Conservation (phyloP, 1,140 invertebrate species). For the Ephestia elutella region DNA sequence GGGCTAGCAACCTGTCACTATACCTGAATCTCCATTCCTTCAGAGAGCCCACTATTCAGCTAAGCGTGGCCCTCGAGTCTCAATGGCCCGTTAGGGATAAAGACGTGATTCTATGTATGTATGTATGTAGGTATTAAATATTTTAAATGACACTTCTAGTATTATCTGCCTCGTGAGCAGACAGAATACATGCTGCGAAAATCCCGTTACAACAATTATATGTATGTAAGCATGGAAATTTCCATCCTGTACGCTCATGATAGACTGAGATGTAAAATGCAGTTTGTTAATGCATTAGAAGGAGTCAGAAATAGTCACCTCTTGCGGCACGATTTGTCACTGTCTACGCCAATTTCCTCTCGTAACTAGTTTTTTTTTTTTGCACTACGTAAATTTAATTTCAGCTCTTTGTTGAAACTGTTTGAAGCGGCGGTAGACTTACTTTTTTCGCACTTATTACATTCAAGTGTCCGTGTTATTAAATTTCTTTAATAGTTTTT, state of each 20-base stretch:
- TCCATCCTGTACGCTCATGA: neutral
- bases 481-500: neutral
- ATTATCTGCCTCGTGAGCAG: too few relatives aligned
- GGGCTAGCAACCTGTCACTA: too few relatives aligned
- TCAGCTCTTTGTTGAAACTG: constrained; percentile 61
- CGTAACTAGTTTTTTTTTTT: constrained; percentile 69
- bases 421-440: constrained; percentile 41
- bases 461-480: too few relatives aligned
- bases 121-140: too few relatives aligned
- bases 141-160: too few relatives aligned
- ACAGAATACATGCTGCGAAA: neutral
- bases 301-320: constrained; percentile 41
- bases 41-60: too few relatives aligned
- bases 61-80: too few relatives aligned
- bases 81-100: too few relatives aligned
- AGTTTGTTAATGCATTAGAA: constrained; percentile 32
- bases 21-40: too few relatives aligned
- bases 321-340: constrained; percentile 67
- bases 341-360: constrained; percentile 71
- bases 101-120: too few relatives aligned
- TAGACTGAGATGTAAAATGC: constrained; percentile 22
- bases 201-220: constrained; percentile 29
- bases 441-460: constrained; percentile 2
- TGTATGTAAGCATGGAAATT: constrained; percentile 26
- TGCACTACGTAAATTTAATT: constrained; percentile 71